These are phyloP conservation scores for Mustelus asterias DNA, from an alignment of 2,113 vertebrate species.

Conservation along the genomic window DNA sequence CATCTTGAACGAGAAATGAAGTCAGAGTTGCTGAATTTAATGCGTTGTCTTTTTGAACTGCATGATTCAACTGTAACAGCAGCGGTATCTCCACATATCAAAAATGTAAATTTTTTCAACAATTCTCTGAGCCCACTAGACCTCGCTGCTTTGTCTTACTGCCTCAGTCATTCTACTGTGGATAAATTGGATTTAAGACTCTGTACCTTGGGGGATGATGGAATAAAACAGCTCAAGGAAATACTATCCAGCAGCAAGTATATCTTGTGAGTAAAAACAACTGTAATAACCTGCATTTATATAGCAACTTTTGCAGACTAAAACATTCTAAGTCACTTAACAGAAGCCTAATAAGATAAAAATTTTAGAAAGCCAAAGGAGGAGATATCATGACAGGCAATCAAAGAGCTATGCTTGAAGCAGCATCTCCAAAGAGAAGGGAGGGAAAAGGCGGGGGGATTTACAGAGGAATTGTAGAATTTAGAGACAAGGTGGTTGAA, in stretches of 20 bases:
- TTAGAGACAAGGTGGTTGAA: too few species aligned
- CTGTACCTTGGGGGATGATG: constrained; percentile 22
- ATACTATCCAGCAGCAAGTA: constrained; percentile 14
- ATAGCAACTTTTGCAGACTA: too few species aligned
- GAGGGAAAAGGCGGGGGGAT: too few species aligned
- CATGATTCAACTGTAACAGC: constrained; percentile 2
- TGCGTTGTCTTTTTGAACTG: constrained; percentile 39
- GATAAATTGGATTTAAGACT: constrained; percentile 31
- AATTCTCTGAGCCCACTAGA: constrained; percentile 13
- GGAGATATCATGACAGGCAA: too few species aligned
- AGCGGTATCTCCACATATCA: constrained; percentile 13
- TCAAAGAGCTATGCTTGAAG: too few species aligned
- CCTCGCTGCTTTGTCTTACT: constrained; percentile 19
- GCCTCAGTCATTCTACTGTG: constrained; percentile 6
- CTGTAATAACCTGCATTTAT: neutral
- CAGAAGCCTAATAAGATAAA: too few species aligned
- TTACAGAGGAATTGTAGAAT: too few species aligned
- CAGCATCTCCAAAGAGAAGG: too few species aligned
- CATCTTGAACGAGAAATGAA: neutral
- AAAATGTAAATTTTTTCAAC: constrained; percentile 10
- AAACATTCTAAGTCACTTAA: too few species aligned
- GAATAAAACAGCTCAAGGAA: neutral
- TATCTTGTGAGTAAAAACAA: constrained; percentile 31
- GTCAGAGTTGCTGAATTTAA: constrained; percentile 26
- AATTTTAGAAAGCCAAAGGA: too few species aligned